A percentile compares a stretch with the other conserved stretches of the same genome.
These are phyloP conservation scores for Acomys russatus DNA, from an alignment of 2,797 vertebrate species.

Conservation along the genomic window DNA sequence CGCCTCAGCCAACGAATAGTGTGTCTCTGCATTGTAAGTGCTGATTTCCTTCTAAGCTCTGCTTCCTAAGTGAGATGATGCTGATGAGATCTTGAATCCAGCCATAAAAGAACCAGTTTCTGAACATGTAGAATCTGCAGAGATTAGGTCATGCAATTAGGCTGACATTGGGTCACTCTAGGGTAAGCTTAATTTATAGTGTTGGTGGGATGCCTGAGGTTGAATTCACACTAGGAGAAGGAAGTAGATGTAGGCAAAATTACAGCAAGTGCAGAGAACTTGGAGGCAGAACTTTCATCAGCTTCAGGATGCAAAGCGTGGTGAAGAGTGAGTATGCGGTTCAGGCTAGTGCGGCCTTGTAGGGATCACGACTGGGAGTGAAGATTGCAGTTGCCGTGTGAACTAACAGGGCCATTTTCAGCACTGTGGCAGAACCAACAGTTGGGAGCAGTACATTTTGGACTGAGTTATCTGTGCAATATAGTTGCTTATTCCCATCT, in stretches of 20 bases:
- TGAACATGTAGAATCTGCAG: not conserved
- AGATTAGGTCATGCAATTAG: not conserved
- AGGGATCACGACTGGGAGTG: not conserved
- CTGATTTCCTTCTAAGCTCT: not conserved
- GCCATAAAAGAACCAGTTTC: not conserved
- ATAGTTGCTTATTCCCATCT: not conserved
- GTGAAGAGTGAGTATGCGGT: not conserved
- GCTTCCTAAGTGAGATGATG: not conserved
- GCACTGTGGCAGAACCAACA: not conserved
- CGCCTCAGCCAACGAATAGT: not conserved
- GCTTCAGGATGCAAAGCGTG: not conserved
- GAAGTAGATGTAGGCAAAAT: not conserved
- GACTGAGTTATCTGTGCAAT: not conserved
- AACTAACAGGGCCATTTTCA: not conserved
- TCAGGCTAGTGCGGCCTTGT: not conserved
- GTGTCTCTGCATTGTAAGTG: not conserved
- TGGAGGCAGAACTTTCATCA: constrained; percentile 11
- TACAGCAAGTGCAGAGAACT: not conserved
- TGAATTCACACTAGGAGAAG: not conserved
- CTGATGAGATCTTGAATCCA: not conserved
- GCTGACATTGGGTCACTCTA: not conserved
- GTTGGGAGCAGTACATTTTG: not conserved
- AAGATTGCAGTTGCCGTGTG: not conserved
- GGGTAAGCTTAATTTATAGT: not conserved
- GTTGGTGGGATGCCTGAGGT: not conserved